Evolutionary conservation across 2,888 invertebrate species (phyloP).

Genomic region (Tyria jacobaeae): DNA sequence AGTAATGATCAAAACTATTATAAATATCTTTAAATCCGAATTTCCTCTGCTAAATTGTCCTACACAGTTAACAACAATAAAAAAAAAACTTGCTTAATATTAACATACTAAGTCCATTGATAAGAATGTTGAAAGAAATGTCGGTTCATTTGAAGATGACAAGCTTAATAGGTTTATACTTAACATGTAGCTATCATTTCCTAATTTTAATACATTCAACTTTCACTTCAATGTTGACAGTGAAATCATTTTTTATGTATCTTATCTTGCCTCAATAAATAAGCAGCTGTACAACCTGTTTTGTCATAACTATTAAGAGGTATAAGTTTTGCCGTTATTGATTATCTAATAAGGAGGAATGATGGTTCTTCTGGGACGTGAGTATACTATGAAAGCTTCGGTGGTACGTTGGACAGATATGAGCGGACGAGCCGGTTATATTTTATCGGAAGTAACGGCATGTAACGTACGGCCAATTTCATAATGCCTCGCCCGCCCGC

Average conservation of each 20-base stretch:
- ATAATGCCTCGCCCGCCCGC: slow-evolving; percentile 79
- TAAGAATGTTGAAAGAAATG: slow-evolving; percentile 29
- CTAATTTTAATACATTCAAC: slow-evolving; percentile 47
- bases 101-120: slow-evolving; percentile 19
- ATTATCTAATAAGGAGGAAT: slow-evolving; percentile 70
- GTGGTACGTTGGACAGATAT: slow-evolving; percentile 78
- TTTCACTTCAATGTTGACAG: slow-evolving; percentile 42
- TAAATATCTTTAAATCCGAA: too few species aligned
- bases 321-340: slow-evolving; percentile 59
- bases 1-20: too few species aligned
- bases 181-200: slow-evolving; percentile 31
- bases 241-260: slow-evolving; percentile 41
- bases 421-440: slow-evolving; percentile 82
- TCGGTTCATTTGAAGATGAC: slow-evolving; percentile 42
- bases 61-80: too few species aligned
- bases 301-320: slow-evolving; percentile 49
- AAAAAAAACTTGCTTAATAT: background rate
- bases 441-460: slow-evolving; percentile 85
- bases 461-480: slow-evolving; percentile 86
- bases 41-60: too few species aligned
- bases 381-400: slow-evolving; percentile 65
- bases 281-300: slow-evolving; percentile 40
- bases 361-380: slow-evolving; percentile 71
- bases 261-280: slow-evolving; percentile 47
- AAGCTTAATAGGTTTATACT: slow-evolving; percentile 34